phyloP scores from a whole-genome alignment of 2,888 invertebrate genomes.

The Liodrosophila aerea region DNA sequence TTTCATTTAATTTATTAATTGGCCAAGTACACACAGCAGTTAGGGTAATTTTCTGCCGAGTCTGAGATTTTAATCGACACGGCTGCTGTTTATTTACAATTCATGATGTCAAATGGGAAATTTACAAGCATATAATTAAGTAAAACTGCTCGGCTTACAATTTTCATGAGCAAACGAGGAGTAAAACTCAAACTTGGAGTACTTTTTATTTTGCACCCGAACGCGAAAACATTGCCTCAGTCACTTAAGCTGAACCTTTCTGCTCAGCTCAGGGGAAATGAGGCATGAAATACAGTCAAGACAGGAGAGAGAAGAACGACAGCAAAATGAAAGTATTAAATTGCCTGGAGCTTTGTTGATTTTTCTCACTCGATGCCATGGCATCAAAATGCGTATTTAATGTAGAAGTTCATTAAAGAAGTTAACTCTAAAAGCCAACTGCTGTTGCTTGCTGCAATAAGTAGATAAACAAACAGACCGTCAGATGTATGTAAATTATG shows the following conservation, averaged over 20 bases:
- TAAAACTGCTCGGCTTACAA: constrained; percentile 3
- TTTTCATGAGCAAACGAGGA: constrained; percentile 5
- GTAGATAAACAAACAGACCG: neutral
- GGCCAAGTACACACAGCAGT: too few relatives aligned
- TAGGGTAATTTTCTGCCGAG: too few relatives aligned
- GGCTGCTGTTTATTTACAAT: constrained; percentile 3
- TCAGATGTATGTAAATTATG: neutral
- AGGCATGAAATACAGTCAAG: constrained; percentile 2
- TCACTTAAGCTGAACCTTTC: neutral
- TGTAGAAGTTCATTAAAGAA: constrained; percentile 22
- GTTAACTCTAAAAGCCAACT: constrained; percentile 6
- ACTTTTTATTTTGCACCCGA: neutral
- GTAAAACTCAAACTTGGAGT: constrained; percentile 10
- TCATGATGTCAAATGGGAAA: constrained; percentile 3
- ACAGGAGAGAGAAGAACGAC: neutral
- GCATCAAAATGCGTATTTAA: constrained; percentile 10
- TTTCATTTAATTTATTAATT: constrained; percentile 1
- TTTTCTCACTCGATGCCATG: constrained; percentile 15
- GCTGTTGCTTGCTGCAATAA: constrained; percentile 16
- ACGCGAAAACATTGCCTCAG: neutral
- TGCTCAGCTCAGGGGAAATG: constrained; percentile 4
- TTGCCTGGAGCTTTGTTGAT: constrained; percentile 21
- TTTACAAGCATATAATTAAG: constrained; percentile 5
- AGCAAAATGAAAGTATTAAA: constrained; percentile 34
- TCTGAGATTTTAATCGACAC: neutral